A percentile compares a stretch with the other conserved stretches of the same genome.
Evolutionary conservation across 2,113 vertebrate species (phyloP).

Genomic region (Plecotus auritus): DNA sequence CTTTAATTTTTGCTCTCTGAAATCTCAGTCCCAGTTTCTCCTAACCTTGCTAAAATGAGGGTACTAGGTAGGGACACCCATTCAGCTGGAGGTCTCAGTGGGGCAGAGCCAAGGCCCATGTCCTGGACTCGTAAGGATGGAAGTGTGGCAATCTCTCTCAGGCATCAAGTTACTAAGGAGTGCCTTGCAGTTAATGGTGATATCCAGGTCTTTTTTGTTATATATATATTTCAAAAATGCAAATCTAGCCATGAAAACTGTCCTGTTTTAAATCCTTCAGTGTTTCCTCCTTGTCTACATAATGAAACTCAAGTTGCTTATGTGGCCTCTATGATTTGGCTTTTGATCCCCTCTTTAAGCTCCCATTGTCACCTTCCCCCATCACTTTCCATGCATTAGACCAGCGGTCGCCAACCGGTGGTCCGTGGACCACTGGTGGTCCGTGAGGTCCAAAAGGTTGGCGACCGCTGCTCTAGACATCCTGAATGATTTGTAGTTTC

Average conservation of each 20-base stretch:
- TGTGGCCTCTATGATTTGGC: not conserved
- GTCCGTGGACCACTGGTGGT: too few species aligned
- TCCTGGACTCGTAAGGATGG: not conserved
- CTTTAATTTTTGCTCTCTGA: not conserved
- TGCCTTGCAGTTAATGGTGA: not conserved
- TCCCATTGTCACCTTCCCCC: not conserved
- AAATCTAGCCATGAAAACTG: not conserved
- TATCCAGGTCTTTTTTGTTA: constrained; percentile 13
- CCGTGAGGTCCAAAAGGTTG: too few species aligned
- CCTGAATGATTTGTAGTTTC: not conserved
- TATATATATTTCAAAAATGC: not conserved
- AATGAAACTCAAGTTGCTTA: not conserved
- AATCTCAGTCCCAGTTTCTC: not conserved
- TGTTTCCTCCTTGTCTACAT: not conserved
- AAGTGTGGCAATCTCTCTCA: not conserved
- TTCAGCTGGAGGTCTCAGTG: not conserved
- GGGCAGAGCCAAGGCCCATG: not conserved
- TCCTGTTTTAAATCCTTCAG: not conserved
- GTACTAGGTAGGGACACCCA: not conserved
- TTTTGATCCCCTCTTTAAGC: not conserved
- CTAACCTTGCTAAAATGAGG: not conserved
- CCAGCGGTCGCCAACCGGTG: too few species aligned
- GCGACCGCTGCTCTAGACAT: not conserved
- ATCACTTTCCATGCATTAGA: not conserved
- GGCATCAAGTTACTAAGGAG: not conserved